Conservation (phyloP, 1,140 invertebrate genomes). For the Stenopsyche tienmushanensis region DNA sequence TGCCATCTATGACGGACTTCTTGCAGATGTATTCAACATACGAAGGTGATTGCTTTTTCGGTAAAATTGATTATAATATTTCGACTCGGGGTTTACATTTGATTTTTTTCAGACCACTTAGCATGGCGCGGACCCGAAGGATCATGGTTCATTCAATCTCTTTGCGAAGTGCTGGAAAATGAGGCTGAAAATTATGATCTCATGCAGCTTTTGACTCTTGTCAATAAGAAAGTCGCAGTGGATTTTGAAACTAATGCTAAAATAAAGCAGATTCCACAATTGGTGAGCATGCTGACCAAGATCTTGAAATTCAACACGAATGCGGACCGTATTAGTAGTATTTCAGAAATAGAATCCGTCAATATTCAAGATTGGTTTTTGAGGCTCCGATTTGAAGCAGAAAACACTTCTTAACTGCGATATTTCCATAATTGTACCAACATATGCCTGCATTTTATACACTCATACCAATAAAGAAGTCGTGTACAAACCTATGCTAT, state of each 20-base stretch:
- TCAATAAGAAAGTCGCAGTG: background rate
- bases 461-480: no score
- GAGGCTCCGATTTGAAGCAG: no score
- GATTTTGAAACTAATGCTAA: background rate
- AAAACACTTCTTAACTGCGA: no score
- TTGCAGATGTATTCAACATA: background rate
- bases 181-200: background rate
- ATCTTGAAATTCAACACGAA: constrained; percentile 20
- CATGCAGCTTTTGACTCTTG: constrained; percentile 7
- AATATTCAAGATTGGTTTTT: no score
- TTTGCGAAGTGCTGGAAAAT: background rate
- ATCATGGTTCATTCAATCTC: constrained; percentile 7
- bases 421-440: no score
- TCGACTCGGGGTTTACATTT: background rate
- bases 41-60: background rate
- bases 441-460: no score
- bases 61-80: background rate
- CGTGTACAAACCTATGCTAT: no score
- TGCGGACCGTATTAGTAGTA: no score
- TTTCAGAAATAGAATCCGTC: no score
- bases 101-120: background rate
- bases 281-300: constrained; percentile 13
- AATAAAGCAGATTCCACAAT: constrained; percentile 7
- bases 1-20: constrained; percentile 3
- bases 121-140: background rate